These are phyloP conservation scores for Amphipoea lucens DNA, from an alignment of 2,888 invertebrate species.

Conservation along the genomic window DNA sequence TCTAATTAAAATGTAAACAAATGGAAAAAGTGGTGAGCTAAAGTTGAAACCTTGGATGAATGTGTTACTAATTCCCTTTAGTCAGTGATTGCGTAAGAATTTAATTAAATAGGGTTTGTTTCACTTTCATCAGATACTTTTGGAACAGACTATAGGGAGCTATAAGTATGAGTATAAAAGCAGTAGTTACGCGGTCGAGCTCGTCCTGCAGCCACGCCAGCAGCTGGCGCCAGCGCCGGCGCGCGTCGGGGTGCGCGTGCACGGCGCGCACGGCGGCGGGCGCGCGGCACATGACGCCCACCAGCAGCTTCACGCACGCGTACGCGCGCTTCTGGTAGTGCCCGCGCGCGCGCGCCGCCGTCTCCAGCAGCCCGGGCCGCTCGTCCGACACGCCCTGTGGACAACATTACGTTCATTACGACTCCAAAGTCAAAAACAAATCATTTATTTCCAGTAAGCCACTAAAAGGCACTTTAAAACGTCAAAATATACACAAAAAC, in stretches of 20 bases:
- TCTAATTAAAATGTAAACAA: background rate
- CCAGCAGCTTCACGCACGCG: slow-evolving; percentile 98
- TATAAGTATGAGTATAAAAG: background rate
- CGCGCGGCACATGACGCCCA: slow-evolving; percentile 96
- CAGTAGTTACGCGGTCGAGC: slow-evolving; percentile 92
- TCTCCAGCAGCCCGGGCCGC: slow-evolving; percentile 97
- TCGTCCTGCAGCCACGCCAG: slow-evolving; percentile 99
- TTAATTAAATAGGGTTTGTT: too few relatives aligned
- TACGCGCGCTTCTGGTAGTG: slow-evolving; percentile 99
- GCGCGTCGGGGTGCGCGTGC: slow-evolving; percentile 94
- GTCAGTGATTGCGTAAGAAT: background rate
- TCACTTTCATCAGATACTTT: too few relatives aligned
- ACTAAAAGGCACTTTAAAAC: background rate
- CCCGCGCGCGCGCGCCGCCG: slow-evolving; percentile 96
- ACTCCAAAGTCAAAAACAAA: background rate
- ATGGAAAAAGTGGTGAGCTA: too few relatives aligned
- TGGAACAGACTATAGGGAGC: background rate
- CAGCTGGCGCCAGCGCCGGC: slow-evolving; percentile 96
- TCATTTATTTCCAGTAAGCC: background rate
- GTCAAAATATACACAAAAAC: too few relatives aligned
- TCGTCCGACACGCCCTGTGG: slow-evolving; percentile 89
- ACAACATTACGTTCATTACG: background rate
- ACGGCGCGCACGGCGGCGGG: slow-evolving; percentile 95
- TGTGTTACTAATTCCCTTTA: background rate
- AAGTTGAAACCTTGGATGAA: background rate